A percentile compares a stretch with the other conserved stretches of the same genome.
Conservation (phyloP, 2,113 vertebrate genomes). For the Dromiciops gliroides region DNA sequence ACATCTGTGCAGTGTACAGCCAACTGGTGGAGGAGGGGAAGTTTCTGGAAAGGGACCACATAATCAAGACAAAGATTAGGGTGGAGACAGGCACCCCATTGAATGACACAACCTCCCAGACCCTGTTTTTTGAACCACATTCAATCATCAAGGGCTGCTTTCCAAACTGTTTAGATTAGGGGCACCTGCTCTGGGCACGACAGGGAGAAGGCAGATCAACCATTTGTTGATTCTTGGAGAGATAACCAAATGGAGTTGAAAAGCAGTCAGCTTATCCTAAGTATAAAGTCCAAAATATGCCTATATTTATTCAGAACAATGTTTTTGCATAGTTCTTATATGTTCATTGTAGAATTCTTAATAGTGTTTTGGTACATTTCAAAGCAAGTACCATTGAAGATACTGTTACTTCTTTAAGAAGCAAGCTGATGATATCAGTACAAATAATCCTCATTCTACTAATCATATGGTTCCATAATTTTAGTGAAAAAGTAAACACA, state of each 20-base stretch:
- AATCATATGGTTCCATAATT: neutral
- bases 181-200: conserved; percentile 62
- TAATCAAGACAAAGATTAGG: conserved; percentile 64
- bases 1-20: conserved; percentile 69
- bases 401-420: neutral
- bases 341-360: neutral
- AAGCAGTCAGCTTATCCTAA: neutral
- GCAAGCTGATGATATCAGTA: neutral
- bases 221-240: conserved; percentile 30
- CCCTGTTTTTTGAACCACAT: conserved; percentile 52
- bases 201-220: conserved; percentile 18
- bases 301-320: conserved; percentile 35
- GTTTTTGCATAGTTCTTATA: neutral
- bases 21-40: conserved; percentile 21
- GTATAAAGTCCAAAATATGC: conserved; percentile 45
- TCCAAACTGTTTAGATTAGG: conserved; percentile 63
- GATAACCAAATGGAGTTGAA: neutral
- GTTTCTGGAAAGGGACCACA: conserved; percentile 49
- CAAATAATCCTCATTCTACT: neutral
- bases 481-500: conserved; percentile 30
- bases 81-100: conserved; percentile 61
- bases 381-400: conserved; percentile 18
- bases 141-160: conserved; percentile 65
- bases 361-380: neutral
- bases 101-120: conserved; percentile 62